Conservation (phyloP, 2,113 vertebrate species). For the Podocnemis expansa region DNA sequence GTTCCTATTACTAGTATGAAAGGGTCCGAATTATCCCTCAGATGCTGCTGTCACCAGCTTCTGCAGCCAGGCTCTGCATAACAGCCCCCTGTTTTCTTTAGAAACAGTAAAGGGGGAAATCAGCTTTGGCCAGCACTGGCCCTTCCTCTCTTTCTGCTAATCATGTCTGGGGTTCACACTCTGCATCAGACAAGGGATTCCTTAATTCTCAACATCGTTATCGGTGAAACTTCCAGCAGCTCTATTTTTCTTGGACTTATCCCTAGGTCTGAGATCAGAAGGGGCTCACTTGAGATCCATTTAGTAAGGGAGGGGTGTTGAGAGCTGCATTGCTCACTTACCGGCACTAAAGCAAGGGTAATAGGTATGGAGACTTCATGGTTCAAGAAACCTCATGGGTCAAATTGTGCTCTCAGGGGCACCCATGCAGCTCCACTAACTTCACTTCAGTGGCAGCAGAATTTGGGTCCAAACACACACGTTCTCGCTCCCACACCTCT, state of each 20-base stretch:
- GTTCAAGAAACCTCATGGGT: not conserved
- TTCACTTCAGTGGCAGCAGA: not conserved
- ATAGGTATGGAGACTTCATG: not conserved
- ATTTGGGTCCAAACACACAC: not conserved
- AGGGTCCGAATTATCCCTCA: not conserved
- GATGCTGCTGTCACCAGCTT: not conserved
- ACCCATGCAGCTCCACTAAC: not conserved
- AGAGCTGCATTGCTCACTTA: not conserved
- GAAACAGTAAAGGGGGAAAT: not conserved
- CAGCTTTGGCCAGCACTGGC: not conserved
- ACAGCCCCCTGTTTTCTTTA: not conserved
- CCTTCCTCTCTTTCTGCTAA: slow-evolving; percentile 24
- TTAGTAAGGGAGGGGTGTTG: slow-evolving; percentile 39
- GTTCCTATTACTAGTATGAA: not conserved
- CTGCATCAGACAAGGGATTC: slow-evolving; percentile 33
- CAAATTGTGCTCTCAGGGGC: not conserved
- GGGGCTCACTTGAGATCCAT: slow-evolving; percentile 59
- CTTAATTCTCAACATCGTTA: slow-evolving; percentile 40
- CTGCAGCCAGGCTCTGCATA: not conserved
- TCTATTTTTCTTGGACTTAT: slow-evolving; percentile 61
- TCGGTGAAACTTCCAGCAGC: slow-evolving; percentile 63
- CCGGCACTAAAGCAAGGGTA: not conserved
- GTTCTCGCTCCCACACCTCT: not conserved
- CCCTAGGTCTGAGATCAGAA: slow-evolving; percentile 66
- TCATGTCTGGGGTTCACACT: slow-evolving; percentile 16